A percentile compares a stretch with the other conserved stretches of the same genome.
Conservation (phyloP, 2,797 vertebrate species). For the Aselliscus stoliczkanus region DNA sequence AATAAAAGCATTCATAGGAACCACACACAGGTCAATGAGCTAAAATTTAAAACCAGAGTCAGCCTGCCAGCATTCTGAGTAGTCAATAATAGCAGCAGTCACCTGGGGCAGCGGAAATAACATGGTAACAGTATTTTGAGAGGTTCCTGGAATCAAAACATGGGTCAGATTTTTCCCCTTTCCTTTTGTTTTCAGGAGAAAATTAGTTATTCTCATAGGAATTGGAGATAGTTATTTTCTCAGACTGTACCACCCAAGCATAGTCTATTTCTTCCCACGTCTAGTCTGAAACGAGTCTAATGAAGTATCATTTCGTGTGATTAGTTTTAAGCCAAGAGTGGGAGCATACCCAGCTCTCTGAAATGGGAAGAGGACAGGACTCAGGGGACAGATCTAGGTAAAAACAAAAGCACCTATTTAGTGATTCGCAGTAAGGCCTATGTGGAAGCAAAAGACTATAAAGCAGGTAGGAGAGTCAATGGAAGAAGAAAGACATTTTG, state of each 20-base stretch:
- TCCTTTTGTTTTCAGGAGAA: conserved; percentile 71
- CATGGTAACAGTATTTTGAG: conserved; percentile 58
- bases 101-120: conserved; percentile 62
- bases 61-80: conserved; percentile 9
- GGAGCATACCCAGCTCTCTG: neutral
- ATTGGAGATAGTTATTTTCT: conserved; percentile 54
- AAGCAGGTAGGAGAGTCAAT: neutral
- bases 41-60: conserved; percentile 36
- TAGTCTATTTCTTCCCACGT: conserved; percentile 23
- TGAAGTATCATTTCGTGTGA: neutral
- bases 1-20: conserved; percentile 63
- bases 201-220: conserved; percentile 64
- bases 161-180: conserved; percentile 62
- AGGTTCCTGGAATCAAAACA: conserved; percentile 75
- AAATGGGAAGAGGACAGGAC: neutral
- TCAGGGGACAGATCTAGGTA: neutral
- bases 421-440: neutral
- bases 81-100: conserved; percentile 53
- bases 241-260: neutral
- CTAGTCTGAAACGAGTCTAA: neutral
- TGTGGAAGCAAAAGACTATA: neutral
- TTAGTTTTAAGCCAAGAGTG: neutral
- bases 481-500: neutral
- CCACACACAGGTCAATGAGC: conserved; percentile 33
- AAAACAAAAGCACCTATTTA: conserved; percentile 16